Base-by-base conservation (phyloP, 2,888 invertebrate species). In the Luperina testacea region DNA sequence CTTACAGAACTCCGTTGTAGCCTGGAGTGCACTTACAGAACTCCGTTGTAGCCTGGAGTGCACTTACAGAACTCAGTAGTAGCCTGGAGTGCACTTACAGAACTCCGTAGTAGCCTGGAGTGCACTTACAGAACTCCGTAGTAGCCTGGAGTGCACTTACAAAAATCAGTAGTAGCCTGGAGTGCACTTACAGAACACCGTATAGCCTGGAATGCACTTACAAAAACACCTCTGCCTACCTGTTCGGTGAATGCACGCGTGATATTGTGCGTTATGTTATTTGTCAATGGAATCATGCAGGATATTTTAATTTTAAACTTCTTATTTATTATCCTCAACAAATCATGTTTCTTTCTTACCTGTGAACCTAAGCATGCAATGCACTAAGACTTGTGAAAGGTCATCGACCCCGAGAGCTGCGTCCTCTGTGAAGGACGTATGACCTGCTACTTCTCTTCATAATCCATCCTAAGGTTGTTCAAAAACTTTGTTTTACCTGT, bases 371-470 rank as follows among this genome's bases (percentile, higher is more conserved):
- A n/a, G 53, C 17, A 45, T 63, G 32, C 17, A 48, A 48, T 71
- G 11, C 15, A 63, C 9, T 17, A 42, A 59, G 32, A 42, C 38
- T 67, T 75, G 59, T 24, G 24, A n/a, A 32, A 81, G 83, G 67
- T 81, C 83, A 81, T 48, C 38, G 71, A 71, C 27, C 83, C 61
- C 27, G 15, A 57, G 48, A 32, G 59, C 42, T 13, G 17, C 27
- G 77, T 38, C 71, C 83, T 77, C 57, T 24, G 48, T 53, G 27
- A 78, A 78, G 59, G 70, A 24, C 65, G 61, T 17, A 11, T 17
- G 17, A 11, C 24, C 24, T 73, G 38, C 13, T 38, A 38, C 15
- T 67, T 24, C 32, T 48, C 48, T 42, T 42, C 24, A 24, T 45
- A 51, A 27, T 64, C 3, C 32, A 13, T 48, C 48, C 13, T 45